phyloP scores from a whole-genome alignment of 1,140 invertebrate genomes.

The Monomorium pharaonis region DNA sequence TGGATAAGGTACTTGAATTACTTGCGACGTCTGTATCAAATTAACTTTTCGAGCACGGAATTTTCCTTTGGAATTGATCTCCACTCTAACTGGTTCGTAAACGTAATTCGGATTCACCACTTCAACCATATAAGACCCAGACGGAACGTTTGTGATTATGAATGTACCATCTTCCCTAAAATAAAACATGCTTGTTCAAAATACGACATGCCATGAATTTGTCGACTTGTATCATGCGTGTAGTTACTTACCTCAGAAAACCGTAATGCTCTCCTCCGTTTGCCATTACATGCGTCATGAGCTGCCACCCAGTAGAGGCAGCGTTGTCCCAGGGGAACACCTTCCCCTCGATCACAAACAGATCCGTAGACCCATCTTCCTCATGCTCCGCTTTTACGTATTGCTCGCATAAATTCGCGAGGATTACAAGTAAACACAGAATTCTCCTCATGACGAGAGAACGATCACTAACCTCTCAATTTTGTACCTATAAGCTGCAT shows the following conservation, averaged over 20 bases:
- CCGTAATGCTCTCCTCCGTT: constrained; percentile 95
- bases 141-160: constrained; percentile 94
- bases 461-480: neutral
- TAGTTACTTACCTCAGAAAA: constrained; percentile 88
- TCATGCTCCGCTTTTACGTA: constrained; percentile 81
- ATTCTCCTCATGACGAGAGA: constrained; percentile 19
- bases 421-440: constrained; percentile 57
- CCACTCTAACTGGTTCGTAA: constrained; percentile 96
- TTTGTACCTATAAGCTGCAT: neutral
- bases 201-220: neutral
- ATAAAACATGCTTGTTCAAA: constrained; percentile 57
- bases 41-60: constrained; percentile 97
- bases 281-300: constrained; percentile 91
- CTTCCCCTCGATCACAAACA: constrained; percentile 92
- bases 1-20: constrained; percentile 96
- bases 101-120: constrained; percentile 95
- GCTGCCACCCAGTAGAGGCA: constrained; percentile 89
- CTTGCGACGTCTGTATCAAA: constrained; percentile 95
- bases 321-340: constrained; percentile 90
- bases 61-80: constrained; percentile 98
- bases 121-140: constrained; percentile 98
- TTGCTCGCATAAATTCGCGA: constrained; percentile 62
- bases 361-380: constrained; percentile 86
- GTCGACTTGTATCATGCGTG: neutral
- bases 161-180: constrained; percentile 96